A percentile compares a stretch with the other conserved stretches of the same genome.
phyloP scores from a whole-genome alignment of 2,888 invertebrate genomes.

The Nymphalis c-album region DNA sequence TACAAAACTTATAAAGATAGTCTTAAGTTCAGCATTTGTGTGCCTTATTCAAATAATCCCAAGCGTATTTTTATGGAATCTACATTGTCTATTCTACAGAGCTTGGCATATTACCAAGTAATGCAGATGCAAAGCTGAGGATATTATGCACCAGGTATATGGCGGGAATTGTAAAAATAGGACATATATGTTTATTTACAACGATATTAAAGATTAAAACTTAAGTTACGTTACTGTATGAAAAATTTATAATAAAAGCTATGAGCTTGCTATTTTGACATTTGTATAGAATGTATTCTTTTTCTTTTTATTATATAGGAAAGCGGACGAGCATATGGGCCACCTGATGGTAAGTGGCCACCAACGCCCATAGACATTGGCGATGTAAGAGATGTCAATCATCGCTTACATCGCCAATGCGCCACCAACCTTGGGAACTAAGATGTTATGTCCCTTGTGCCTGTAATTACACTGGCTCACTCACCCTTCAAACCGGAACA shows the following conservation, averaged over 20 bases:
- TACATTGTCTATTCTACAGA: background rate
- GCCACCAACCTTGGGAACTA: too few species aligned
- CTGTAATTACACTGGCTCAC: too few species aligned
- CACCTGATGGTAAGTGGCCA: too few species aligned
- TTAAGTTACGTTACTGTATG: background rate
- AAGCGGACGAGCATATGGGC: too few species aligned
- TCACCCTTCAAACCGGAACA: too few species aligned
- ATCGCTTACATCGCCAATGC: too few species aligned
- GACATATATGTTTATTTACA: background rate
- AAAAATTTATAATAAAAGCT: background rate
- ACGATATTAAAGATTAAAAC: constrained; percentile 3
- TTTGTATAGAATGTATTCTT: background rate
- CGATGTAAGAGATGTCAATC: too few species aligned
- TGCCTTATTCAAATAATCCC: background rate
- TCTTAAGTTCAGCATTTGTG: background rate
- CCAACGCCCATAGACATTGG: too few species aligned
- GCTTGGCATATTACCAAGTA: constrained; percentile 8
- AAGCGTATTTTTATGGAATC: background rate
- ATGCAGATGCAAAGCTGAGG: background rate
- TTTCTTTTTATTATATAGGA: too few species aligned
- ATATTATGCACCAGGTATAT: background rate
- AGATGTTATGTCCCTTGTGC: too few species aligned
- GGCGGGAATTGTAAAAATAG: background rate
- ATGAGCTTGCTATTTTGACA: background rate
- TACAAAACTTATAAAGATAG: too few species aligned